These are phyloP conservation scores for Drosophila algonquin DNA, from an alignment of 2,888 invertebrate genomes.

Conservation along the genomic window DNA sequence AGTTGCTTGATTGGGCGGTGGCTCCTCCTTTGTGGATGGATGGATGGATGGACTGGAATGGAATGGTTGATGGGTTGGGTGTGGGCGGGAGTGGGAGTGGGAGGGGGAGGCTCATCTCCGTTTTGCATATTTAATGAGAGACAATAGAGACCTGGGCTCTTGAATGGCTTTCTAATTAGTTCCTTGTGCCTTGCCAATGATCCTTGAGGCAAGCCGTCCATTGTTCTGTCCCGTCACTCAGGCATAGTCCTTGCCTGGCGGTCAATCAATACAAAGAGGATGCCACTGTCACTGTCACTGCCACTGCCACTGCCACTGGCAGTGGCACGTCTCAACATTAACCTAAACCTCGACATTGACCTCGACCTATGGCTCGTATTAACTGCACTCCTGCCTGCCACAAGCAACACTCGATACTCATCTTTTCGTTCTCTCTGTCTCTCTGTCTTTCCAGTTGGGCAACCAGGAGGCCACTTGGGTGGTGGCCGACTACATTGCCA, in stretches of 20 bases:
- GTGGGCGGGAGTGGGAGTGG: background rate
- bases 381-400: conserved; percentile 4
- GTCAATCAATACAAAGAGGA: conserved; percentile 59
- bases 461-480: conserved; percentile 96
- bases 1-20: conserved; percentile 22
- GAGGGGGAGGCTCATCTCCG: background rate
- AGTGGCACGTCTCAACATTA: background rate
- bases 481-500: conserved; percentile 92
- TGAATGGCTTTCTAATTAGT: conserved; percentile 75
- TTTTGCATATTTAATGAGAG: conserved; percentile 47
- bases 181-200: conserved; percentile 58
- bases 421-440: background rate
- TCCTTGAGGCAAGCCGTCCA: conserved; percentile 59
- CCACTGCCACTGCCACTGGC: background rate
- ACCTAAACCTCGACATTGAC: background rate
- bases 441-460: conserved; percentile 86
- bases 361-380: conserved; percentile 16
- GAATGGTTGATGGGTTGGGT: background rate
- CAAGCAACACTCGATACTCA: conserved; percentile 27
- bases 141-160: conserved; percentile 46
- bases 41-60: background rate
- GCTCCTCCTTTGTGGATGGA: conserved; percentile 12
- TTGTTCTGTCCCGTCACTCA: conserved; percentile 26
- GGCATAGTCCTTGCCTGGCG: conserved; percentile 55
- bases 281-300: background rate